Percentiles rank a stretch among this genome's conserved stretches.
phyloP scores from a whole-genome alignment of 2,113 vertebrate species.

The Miniopterus natalensis region DNA sequence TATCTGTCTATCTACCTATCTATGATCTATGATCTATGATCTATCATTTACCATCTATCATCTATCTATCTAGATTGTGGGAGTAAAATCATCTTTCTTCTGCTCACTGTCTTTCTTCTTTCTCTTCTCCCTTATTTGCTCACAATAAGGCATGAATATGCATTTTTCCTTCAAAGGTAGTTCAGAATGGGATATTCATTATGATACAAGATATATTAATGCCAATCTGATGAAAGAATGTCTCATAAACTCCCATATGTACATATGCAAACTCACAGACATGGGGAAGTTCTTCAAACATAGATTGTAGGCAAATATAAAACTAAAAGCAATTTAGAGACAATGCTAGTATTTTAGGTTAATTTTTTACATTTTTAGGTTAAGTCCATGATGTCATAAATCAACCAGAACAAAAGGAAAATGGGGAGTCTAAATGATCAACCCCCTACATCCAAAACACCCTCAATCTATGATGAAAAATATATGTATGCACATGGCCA shows the following conservation, averaged over 20 bases:
- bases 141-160: slow-evolving; percentile 18
- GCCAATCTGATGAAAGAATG: neutral
- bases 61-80: neutral
- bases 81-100: neutral
- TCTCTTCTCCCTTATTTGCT: neutral
- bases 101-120: neutral
- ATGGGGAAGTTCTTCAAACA: neutral
- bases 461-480: neutral
- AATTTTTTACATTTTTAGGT: neutral
- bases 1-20: neutral
- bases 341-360: neutral
- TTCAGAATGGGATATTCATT: slow-evolving; percentile 16
- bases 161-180: slow-evolving; percentile 62
- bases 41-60: neutral
- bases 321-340: neutral
- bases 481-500: neutral
- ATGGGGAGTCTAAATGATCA: neutral
- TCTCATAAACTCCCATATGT: neutral
- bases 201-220: slow-evolving; percentile 29
- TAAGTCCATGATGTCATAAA: neutral
- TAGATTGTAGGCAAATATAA: slow-evolving; percentile 22
- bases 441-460: neutral
- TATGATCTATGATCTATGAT: neutral
- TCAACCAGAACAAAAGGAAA: slow-evolving; percentile 32
- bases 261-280: neutral